Evolutionary conservation across 2,113 vertebrate species (phyloP).

Genomic region (Sula dactylatra): DNA sequence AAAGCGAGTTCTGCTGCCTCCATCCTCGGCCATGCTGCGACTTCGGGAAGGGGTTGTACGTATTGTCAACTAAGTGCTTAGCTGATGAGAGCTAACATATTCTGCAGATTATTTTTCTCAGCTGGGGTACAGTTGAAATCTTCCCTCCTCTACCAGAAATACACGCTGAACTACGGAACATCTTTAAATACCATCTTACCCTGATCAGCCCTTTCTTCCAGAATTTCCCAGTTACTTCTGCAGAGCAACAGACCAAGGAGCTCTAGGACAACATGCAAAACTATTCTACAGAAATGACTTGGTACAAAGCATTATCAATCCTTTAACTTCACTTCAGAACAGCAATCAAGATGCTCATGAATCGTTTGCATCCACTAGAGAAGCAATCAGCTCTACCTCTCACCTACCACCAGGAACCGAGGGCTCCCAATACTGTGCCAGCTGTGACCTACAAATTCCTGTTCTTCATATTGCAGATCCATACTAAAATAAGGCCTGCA

Average conservation of each 20-base stretch:
- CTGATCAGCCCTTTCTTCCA: background rate
- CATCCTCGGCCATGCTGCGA: fast-evolving
- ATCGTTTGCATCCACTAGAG: background rate
- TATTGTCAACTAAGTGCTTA: background rate
- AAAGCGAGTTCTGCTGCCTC: fast-evolving
- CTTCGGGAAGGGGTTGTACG: fast-evolving
- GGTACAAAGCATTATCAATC: background rate
- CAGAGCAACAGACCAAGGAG: background rate
- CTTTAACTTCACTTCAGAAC: background rate
- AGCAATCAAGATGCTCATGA: background rate
- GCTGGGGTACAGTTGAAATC: background rate
- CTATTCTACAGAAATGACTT: background rate
- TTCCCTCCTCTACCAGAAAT: background rate
- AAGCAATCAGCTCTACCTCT: background rate
- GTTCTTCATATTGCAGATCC: background rate
- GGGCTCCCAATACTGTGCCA: background rate
- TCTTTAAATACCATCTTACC: fast-evolving
- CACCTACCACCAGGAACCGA: background rate
- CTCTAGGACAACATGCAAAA: background rate
- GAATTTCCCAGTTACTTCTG: background rate
- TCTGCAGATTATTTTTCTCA: background rate
- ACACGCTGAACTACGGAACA: fast-evolving
- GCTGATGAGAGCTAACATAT: background rate
- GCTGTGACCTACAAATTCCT: background rate
- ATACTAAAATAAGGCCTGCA: background rate